A percentile compares a stretch with the other conserved stretches of the same genome.
phyloP scores from a whole-genome alignment of 2,888 invertebrate genomes.

The Cryptophagus acutangulus region DNA sequence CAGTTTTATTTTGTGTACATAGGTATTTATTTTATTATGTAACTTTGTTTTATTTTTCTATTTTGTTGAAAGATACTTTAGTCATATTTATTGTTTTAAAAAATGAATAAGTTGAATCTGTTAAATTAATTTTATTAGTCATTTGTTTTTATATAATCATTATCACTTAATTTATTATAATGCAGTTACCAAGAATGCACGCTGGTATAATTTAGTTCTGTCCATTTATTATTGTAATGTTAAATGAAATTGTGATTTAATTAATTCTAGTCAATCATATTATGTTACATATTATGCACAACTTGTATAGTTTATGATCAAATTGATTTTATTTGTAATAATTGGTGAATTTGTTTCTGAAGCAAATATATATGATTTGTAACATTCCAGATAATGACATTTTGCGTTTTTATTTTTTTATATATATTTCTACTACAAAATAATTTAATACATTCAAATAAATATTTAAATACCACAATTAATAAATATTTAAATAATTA shows the following conservation, averaged over 20 bases:
- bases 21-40: constrained; percentile 2
- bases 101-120: no score
- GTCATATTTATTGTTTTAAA: neutral
- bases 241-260: constrained; percentile 39
- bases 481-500: no score
- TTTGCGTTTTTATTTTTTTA: no score
- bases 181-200: constrained; percentile 30
- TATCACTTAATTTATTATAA: constrained; percentile 17
- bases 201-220: constrained; percentile 27
- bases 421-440: no score
- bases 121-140: constrained; percentile 7
- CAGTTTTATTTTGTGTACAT: constrained; percentile 12
- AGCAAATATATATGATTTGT: constrained; percentile 35
- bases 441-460: no score
- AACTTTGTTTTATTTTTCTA: constrained; percentile 1
- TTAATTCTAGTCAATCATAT: constrained; percentile 44
- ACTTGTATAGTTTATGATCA: constrained; percentile 20
- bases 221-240: constrained; percentile 26
- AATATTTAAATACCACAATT: no score
- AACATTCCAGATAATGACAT: constrained; percentile 44
- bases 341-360: constrained; percentile 27
- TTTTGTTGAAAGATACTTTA: neutral
- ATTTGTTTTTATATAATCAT: constrained; percentile 12
- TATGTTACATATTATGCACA: constrained; percentile 5
- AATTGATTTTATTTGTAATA: constrained; percentile 26